These are phyloP conservation scores for Pao palembangensis DNA, from an alignment of 2,113 vertebrate species.

Conservation along the genomic window DNA sequence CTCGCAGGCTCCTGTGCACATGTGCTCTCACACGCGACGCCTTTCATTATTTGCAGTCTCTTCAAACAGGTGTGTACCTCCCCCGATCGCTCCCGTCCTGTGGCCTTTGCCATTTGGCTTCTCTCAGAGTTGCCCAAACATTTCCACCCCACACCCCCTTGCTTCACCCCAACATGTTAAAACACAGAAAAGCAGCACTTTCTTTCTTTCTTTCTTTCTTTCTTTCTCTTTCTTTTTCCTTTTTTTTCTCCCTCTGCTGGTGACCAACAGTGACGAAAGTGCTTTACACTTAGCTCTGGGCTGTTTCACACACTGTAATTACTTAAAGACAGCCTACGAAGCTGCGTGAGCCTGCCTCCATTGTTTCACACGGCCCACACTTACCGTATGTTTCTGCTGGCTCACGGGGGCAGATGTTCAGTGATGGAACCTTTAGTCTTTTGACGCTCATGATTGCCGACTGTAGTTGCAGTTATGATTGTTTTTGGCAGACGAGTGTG, in stretches of 20 bases:
- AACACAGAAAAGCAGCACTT: slow-evolving; percentile 5
- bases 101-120: slow-evolving; percentile 26
- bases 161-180: background rate
- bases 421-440: background rate
- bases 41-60: slow-evolving; percentile 5
- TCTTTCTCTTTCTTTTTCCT: slow-evolving; percentile 3
- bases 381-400: background rate
- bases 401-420: background rate
- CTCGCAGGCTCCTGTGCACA: background rate
- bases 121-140: slow-evolving; percentile 4
- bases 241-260: background rate
- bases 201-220: slow-evolving; percentile 10
- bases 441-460: background rate
- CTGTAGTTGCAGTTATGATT: slow-evolving; percentile 17
- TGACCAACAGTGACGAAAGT: slow-evolving; percentile 24
- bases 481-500: background rate
- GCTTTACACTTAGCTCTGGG: slow-evolving; percentile 31
- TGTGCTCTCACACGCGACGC: background rate
- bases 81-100: background rate
- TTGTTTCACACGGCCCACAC: slow-evolving; percentile 17
- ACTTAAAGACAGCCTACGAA: slow-evolving; percentile 19
- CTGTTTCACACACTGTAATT: slow-evolving; percentile 32
- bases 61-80: slow-evolving; percentile 35
- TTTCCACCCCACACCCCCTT: background rate
- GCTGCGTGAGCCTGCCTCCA: slow-evolving; percentile 21